phyloP scores from a whole-genome alignment of 2,797 vertebrate genomes.

The Lepilemur septentrionalis region DNA sequence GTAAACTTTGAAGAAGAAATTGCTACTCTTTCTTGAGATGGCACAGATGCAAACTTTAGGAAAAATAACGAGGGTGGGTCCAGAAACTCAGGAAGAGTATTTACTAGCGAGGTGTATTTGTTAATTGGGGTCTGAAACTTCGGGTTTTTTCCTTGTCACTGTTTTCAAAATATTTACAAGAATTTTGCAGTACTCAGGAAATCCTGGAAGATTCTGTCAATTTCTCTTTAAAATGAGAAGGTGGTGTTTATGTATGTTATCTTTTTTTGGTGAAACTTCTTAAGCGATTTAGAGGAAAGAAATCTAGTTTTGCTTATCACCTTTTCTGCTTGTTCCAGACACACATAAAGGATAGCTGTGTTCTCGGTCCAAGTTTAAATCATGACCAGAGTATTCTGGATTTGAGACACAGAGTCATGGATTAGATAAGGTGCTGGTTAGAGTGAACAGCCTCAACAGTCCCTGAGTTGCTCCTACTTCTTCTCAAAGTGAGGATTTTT shows the following conservation, averaged over 20 bases:
- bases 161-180: constrained; percentile 50
- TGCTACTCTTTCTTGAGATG: background rate
- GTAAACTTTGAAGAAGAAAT: background rate
- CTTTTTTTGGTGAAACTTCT: constrained; percentile 80
- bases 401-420: background rate
- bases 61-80: background rate
- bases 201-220: background rate
- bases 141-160: background rate
- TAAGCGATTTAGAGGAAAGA: constrained; percentile 38
- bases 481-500: background rate
- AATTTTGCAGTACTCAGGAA: constrained; percentile 38
- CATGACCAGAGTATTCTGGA: background rate
- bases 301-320: background rate
- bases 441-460: background rate
- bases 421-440: background rate
- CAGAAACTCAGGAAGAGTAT: background rate
- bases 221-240: constrained; percentile 73
- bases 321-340: background rate
- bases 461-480: background rate
- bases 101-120: constrained; percentile 54
- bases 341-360: background rate
- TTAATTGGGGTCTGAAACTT: constrained; percentile 49
- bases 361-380: background rate
- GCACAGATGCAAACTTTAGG: background rate
- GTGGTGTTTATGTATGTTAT: constrained; percentile 76